Conservation (phyloP, 2,113 vertebrate genomes). For the Erythrocercus mccallii region DNA sequence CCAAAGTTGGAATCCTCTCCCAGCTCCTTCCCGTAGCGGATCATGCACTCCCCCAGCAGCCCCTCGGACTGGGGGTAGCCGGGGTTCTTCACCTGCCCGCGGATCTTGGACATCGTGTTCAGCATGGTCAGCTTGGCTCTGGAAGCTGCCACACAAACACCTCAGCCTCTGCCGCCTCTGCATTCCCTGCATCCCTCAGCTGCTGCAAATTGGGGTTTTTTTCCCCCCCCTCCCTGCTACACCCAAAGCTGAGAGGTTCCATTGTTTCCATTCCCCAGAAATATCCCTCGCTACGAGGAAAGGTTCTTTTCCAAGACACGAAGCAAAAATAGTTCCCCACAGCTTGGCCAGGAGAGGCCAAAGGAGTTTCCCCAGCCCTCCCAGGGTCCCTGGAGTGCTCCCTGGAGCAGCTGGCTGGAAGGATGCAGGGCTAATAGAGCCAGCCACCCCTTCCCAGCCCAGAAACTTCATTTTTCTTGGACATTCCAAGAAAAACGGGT, state of each 20-base stretch:
- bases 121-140: constrained; percentile 96
- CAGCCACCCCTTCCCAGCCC: not conserved
- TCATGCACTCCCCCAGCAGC: constrained; percentile 94
- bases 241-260: not conserved
- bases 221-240: not conserved
- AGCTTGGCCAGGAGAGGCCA: not conserved
- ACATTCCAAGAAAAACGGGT: not conserved
- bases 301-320: not conserved
- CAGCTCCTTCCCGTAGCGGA: constrained; percentile 90
- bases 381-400: not conserved
- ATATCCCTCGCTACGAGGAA: not conserved
- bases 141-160: constrained; percentile 78
- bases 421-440: not conserved
- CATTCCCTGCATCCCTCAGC: not conserved
- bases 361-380: not conserved
- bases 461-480: not conserved
- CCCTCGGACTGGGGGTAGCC: constrained; percentile 97
- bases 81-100: constrained; percentile 94
- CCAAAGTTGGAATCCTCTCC: constrained; percentile 97
- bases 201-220: accelerated
- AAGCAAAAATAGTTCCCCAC: not conserved
- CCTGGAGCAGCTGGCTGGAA: not conserved
- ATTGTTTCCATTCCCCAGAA: not conserved
- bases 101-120: constrained; percentile 97
- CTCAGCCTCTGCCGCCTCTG: not conserved